phyloP scores from a whole-genome alignment of 2,113 vertebrate genomes.

The Corydoras sp. region DNA sequence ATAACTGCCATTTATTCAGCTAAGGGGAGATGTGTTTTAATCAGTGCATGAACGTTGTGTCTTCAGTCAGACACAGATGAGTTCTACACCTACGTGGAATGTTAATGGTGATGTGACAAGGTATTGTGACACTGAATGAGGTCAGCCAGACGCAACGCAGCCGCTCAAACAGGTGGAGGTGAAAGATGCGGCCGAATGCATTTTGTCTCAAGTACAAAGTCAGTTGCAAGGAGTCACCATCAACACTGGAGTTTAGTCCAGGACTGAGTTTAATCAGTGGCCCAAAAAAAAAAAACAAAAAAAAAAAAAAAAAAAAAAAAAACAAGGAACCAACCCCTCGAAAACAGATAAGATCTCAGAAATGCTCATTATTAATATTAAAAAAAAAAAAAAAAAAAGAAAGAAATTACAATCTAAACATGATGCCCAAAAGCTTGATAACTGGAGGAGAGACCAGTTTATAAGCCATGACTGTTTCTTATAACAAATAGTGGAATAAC shows the following conservation, averaged over 20 bases:
- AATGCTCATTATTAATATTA: not conserved
- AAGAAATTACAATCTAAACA: not conserved
- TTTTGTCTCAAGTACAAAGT: not conserved
- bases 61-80: conserved; percentile 75
- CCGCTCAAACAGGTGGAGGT: conserved; percentile 7
- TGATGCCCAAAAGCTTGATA: not conserved
- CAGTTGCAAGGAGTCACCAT: conserved; percentile 9
- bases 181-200: not conserved
- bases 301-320: not conserved
- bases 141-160: conserved; percentile 21
- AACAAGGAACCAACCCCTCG: not conserved
- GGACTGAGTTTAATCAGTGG: conserved; percentile 3
- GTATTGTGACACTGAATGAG: conserved; percentile 72
- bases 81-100: conserved; percentile 81
- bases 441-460: not conserved
- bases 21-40: conserved; percentile 73
- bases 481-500: not conserved
- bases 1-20: conserved; percentile 90
- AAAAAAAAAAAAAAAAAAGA: not conserved
- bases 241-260: conserved; percentile 4
- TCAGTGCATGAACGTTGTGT: conserved; percentile 90
- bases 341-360: not conserved
- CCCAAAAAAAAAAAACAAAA: not conserved
- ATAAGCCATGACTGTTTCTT: conserved; percentile 3
- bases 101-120: conserved; percentile 68